Conservation (phyloP, 2,113 vertebrate genomes). For the Mirza zaza region DNA sequence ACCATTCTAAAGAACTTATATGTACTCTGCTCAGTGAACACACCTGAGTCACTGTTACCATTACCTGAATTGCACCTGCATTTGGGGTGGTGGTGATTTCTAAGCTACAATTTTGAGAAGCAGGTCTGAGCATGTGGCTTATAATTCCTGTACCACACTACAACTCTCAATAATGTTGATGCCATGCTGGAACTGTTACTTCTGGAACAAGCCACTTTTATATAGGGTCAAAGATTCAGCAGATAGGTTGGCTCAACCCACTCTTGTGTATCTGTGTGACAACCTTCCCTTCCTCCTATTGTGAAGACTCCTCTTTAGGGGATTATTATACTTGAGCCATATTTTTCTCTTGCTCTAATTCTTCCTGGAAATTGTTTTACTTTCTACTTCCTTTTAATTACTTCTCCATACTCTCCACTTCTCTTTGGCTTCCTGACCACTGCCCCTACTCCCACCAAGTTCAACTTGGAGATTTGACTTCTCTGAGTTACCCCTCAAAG, state of each 20-base stretch:
- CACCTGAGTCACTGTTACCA: fast-evolving
- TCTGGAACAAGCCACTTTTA: neutral
- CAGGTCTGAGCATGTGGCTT: neutral
- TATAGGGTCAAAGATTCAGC: neutral
- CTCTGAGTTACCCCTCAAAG: neutral
- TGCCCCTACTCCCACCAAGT: neutral
- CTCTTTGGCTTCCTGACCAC: neutral
- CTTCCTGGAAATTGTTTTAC: neutral
- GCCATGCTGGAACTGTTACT: neutral
- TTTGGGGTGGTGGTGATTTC: neutral
- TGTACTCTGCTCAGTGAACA: neutral
- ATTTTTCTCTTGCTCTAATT: neutral
- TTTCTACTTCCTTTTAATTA: neutral
- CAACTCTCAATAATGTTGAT: neutral
- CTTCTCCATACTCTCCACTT: neutral
- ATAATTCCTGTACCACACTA: neutral
- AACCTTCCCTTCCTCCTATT: neutral
- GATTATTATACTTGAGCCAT: neutral
- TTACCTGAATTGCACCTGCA: neutral
- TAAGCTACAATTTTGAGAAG: neutral
- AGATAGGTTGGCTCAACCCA: neutral
- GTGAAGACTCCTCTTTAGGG: neutral
- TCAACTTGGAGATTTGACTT: neutral
- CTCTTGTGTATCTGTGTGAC: neutral
- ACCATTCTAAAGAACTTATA: neutral